These are phyloP conservation scores for Acanthurus tractus DNA, from an alignment of 2,797 vertebrate species.

Conservation along the genomic window DNA sequence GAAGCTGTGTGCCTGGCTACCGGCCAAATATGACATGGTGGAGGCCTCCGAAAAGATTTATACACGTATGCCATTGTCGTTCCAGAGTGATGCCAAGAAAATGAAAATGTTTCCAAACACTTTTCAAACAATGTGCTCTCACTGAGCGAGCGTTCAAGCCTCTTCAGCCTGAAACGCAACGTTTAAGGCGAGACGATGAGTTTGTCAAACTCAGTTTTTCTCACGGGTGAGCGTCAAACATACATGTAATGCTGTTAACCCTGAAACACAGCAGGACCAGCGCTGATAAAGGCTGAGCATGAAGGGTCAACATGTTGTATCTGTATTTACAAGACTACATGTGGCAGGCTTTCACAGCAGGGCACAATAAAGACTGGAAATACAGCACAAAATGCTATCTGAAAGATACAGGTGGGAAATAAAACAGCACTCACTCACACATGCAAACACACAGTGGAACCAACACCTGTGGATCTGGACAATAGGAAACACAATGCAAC, in stretches of 20 bases:
- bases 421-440: conserved; percentile 34
- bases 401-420: conserved; percentile 32
- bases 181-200: conserved; percentile 10
- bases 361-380: conserved; percentile 9
- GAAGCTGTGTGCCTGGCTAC: conserved; percentile 60
- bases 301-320: conserved; percentile 28
- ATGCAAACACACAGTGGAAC: conserved; percentile 42
- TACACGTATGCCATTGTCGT: conserved; percentile 45
- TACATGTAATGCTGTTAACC: conserved; percentile 11
- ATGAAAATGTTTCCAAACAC: conserved; percentile 45
- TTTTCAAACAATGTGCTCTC: conserved; percentile 9
- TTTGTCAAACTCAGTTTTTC: conserved; percentile 23
- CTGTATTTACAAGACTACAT: conserved; percentile 20
- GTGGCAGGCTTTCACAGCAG: background rate
- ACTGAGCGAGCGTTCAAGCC: background rate
- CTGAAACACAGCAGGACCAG: conserved; percentile 11
- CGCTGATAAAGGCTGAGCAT: conserved; percentile 35
- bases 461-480: conserved; percentile 74
- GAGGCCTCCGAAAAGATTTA: conserved; percentile 70
- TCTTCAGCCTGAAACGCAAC: conserved; percentile 12
- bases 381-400: conserved; percentile 10
- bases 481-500: conserved; percentile 52
- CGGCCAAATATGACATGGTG: conserved; percentile 70
- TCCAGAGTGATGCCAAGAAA: conserved; percentile 51
- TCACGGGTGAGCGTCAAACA: background rate